These are phyloP conservation scores for Eidolon dupreanum DNA, from an alignment of 2,797 vertebrate species.

Conservation along the genomic window DNA sequence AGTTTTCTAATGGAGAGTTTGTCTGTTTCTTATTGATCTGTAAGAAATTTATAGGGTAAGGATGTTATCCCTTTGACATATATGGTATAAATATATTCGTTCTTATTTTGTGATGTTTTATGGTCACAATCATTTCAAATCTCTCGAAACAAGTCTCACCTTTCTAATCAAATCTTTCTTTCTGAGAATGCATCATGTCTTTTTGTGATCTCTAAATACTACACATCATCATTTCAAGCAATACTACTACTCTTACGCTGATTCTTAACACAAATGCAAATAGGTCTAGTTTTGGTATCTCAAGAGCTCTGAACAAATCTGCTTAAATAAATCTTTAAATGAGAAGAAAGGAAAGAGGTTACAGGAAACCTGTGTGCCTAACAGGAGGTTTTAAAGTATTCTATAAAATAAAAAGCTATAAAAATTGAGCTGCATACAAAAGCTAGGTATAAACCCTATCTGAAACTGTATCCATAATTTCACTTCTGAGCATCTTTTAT, in stretches of 20 bases:
- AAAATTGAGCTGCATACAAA: background rate
- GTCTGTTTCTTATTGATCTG: background rate
- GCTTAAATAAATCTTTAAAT: background rate
- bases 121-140: constrained; percentile 3
- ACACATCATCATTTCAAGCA: background rate
- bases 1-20: background rate
- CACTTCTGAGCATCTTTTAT: background rate
- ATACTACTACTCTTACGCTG: background rate
- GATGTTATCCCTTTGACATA: background rate
- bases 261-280: constrained; percentile 26
- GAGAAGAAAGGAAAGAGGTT: background rate
- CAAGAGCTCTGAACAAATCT: background rate
- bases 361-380: background rate
- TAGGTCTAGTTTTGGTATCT: constrained; percentile 23
- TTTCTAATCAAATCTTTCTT: constrained; percentile 23
- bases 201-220: background rate
- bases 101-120: constrained; percentile 21
- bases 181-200: background rate
- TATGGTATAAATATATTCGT: background rate
- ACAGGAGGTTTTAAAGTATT: constrained; percentile 1
- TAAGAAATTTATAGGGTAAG: background rate
- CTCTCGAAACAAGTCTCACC: background rate
- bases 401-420: constrained; percentile 9
- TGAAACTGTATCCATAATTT: background rate
- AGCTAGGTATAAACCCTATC: background rate